Evolutionary conservation across 2,888 invertebrate species (phyloP), one percentile per base, ranked within the genome.

Genomic region (Unio delphinus): DNA sequence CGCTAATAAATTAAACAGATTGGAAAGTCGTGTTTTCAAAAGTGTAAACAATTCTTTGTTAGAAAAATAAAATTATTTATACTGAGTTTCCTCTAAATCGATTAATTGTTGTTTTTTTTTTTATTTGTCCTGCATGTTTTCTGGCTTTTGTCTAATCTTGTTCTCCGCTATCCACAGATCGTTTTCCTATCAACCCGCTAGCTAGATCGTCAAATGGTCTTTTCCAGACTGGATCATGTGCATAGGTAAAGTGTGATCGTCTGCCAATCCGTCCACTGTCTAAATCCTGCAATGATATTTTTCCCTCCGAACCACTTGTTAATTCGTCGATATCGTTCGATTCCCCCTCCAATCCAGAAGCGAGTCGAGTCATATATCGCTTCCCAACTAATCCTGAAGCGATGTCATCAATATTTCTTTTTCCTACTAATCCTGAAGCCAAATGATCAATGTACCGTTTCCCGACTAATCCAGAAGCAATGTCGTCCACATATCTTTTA

Each of bases 371-470:
- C 18, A 69, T 64, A 3, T 64, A 64, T 15, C 69, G 23, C 65
- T 69, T 69, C 1, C 65, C 69, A 61, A 69, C 65, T n/a, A 69
- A 57, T 18, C 69, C 69, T 58, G 61, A 65, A 30, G 69, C 69
- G 56, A 69, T 56, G n/a, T 58, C 17, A 5, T 65, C 69, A 20
- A 69, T 60, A 7, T 58, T 56, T 8, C 69, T 55, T 61, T 69
- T 69, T 4, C 69, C 69, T 18, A 69, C 65, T 15, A 69, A 55
- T n/a, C 69, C 69, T 23, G 58, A 65, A 1, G 69, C 69, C 17
- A 69, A 23, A 4, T 54, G n/a, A 26, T 61, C 69, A 7, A 69
- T 64, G 11, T 64, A 60, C 5, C 69, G 23, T 65, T 69, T 69
- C 1, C 69, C 69, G 5, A 69, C 65, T 7, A 69, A 26, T n/a